Percentiles rank a stretch among this genome's conserved stretches.
Conservation (phyloP, 2,888 invertebrate species). For the Ochropleura plecta region DNA sequence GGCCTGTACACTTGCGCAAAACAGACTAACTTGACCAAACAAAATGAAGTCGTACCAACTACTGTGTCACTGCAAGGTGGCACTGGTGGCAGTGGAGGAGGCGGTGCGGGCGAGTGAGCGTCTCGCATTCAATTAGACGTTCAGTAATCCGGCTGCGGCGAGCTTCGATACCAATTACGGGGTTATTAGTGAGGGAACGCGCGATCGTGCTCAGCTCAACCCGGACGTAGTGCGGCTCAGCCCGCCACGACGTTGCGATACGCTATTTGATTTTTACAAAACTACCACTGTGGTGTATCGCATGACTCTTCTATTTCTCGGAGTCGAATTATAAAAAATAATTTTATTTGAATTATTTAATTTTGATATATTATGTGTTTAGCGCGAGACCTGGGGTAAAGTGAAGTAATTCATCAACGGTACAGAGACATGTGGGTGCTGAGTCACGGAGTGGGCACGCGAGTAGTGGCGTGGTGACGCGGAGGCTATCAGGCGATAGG, state of each 20-base stretch:
- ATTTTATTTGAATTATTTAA: conserved; percentile 7
- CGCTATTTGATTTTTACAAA: conserved; percentile 71
- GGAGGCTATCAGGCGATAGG: conserved; percentile 59
- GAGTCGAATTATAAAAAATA: conserved; percentile 1
- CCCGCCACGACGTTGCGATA: conserved; percentile 58
- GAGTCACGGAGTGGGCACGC: conserved; percentile 75
- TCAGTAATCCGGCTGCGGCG: conserved; percentile 89
- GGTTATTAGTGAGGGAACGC: conserved; percentile 88
- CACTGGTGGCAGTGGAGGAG: conserved; percentile 72
- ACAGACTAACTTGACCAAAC: conserved; percentile 87
- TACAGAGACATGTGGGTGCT: conserved; percentile 73
- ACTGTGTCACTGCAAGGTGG: conserved; percentile 74
- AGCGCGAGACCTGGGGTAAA: conserved; percentile 53
- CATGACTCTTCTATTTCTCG: not conserved
- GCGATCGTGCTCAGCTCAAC: conserved; percentile 78
- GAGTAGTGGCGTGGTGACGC: conserved; percentile 39
- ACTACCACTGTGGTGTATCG: conserved; percentile 37
- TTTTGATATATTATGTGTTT: conserved; percentile 30
- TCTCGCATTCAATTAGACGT: conserved; percentile 91
- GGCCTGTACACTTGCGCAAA: conserved; percentile 82
- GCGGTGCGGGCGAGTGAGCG: conserved; percentile 74
- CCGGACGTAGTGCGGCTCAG: conserved; percentile 69
- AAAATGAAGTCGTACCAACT: conserved; percentile 80
- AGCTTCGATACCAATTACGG: conserved; percentile 91
- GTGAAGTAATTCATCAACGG: conserved; percentile 74